Evolutionary conservation across 2,888 invertebrate species (phyloP).

Genomic region (Cephonodes hylas): DNA sequence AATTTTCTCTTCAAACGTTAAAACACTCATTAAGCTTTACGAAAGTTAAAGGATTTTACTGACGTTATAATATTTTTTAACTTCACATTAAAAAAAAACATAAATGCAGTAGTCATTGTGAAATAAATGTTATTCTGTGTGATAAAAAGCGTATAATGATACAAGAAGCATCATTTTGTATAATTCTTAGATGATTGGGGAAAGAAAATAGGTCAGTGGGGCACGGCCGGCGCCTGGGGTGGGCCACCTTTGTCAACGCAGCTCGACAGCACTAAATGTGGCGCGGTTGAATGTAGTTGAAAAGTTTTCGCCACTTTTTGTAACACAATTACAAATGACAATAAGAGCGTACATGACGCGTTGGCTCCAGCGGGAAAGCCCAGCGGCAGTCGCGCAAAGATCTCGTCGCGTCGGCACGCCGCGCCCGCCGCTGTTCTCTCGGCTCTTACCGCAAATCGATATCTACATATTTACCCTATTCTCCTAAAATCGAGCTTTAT

Average conservation of each 20-base stretch:
- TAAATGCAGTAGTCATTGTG: too few species aligned
- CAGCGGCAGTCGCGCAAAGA: conserved; percentile 65
- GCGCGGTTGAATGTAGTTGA: conserved; percentile 25
- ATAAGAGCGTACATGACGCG: conserved; percentile 29
- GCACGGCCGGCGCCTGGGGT: conserved; percentile 17
- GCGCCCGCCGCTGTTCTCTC: conserved; percentile 38
- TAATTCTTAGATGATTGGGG: not conserved
- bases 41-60: too few species aligned
- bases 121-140: not conserved
- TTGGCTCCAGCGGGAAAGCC: conserved; percentile 47
- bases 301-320: conserved; percentile 11
- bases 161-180: not conserved
- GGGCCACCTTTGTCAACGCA: not conserved
- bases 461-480: conserved; percentile 42
- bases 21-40: too few species aligned
- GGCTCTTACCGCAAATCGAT: conserved; percentile 57
- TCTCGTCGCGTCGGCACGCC: conserved; percentile 62
- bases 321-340: conserved; percentile 20
- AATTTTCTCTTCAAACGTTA: too few species aligned
- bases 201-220: conserved; percentile 52
- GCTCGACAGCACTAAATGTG: not conserved
- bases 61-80: too few species aligned
- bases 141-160: not conserved
- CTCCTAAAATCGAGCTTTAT: conserved; percentile 43
- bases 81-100: too few species aligned